phyloP scores from a whole-genome alignment of 2,113 vertebrate genomes.

The Peucedramus taeniatus region DNA sequence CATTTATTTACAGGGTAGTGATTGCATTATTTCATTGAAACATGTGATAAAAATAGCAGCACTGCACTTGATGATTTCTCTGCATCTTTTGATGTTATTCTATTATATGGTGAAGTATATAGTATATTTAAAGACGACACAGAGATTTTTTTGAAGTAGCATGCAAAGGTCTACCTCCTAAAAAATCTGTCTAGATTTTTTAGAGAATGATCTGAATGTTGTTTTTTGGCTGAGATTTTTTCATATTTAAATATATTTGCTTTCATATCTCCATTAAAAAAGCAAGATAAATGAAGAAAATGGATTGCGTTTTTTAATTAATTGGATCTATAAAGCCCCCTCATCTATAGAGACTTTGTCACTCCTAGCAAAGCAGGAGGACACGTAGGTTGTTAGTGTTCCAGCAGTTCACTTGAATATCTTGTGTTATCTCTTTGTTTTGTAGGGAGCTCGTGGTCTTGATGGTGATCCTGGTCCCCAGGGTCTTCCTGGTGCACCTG shows the following conservation, averaged over 20 bases:
- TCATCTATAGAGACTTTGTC: neutral
- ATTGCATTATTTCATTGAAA: neutral
- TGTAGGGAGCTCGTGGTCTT: conserved; percentile 85
- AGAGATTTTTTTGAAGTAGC: neutral
- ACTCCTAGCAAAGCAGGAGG: neutral
- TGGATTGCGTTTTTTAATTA: neutral
- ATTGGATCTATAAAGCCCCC: rapidly evolving
- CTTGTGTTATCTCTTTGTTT: neutral
- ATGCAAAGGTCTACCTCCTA: neutral
- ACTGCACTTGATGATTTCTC: neutral
- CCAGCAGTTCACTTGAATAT: neutral
- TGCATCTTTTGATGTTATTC: neutral
- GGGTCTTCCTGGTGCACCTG: conserved; percentile 85
- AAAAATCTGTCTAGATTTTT: neutral
- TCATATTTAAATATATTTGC: neutral
- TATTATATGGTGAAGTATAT: neutral
- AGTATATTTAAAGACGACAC: neutral
- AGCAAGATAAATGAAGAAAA: neutral
- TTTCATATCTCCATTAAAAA: neutral
- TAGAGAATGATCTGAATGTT: neutral
- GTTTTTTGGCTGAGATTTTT: neutral
- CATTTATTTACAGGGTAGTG: neutral
- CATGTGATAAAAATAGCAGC: neutral
- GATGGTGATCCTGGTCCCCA: conserved; percentile 89
- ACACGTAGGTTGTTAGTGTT: neutral